Evolutionary conservation across 1,140 invertebrate species (phyloP).

Genomic region (Apis florea): DNA sequence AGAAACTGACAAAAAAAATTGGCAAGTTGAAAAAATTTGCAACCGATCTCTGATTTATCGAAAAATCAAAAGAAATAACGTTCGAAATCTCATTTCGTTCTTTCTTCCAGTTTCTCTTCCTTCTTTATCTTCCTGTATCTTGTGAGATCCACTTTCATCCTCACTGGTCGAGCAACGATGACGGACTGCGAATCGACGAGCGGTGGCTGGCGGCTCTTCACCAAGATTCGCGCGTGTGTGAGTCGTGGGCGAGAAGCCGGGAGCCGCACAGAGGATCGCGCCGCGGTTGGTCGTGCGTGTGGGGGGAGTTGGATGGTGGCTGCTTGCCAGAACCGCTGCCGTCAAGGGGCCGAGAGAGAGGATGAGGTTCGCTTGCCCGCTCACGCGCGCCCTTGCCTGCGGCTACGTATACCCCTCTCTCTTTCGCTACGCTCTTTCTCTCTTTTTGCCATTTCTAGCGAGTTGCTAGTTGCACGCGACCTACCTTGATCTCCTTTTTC

Average conservation of each 20-base stretch:
- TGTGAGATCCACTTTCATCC: slow-evolving; percentile 55
- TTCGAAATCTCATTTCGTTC: background rate
- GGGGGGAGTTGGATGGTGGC: slow-evolving; percentile 57
- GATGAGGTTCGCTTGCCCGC: slow-evolving; percentile 66
- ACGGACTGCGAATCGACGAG: slow-evolving; percentile 75
- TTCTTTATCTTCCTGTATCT: background rate
- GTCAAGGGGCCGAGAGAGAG: slow-evolving; percentile 50
- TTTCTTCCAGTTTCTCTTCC: background rate
- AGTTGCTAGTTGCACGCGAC: slow-evolving; percentile 34
- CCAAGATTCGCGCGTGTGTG: slow-evolving; percentile 63
- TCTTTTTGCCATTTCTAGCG: slow-evolving; percentile 26
- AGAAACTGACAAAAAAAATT: background rate
- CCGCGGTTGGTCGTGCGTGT: slow-evolving; percentile 67
- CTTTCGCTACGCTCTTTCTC: slow-evolving; percentile 30
- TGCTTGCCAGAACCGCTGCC: slow-evolving; percentile 51
- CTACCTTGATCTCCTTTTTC: slow-evolving; percentile 46
- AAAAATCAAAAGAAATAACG: background rate
- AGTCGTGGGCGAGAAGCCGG: slow-evolving; percentile 40
- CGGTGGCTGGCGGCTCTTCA: slow-evolving; percentile 72
- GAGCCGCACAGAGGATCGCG: slow-evolving; percentile 59
- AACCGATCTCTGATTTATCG: background rate
- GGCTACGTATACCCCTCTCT: slow-evolving; percentile 64
- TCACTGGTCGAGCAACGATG: slow-evolving; percentile 70
- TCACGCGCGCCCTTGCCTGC: slow-evolving; percentile 77
- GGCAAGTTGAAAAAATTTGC: background rate